Conservation (phyloP, 2,888 invertebrate genomes). For the Argyresthia goedartella region DNA sequence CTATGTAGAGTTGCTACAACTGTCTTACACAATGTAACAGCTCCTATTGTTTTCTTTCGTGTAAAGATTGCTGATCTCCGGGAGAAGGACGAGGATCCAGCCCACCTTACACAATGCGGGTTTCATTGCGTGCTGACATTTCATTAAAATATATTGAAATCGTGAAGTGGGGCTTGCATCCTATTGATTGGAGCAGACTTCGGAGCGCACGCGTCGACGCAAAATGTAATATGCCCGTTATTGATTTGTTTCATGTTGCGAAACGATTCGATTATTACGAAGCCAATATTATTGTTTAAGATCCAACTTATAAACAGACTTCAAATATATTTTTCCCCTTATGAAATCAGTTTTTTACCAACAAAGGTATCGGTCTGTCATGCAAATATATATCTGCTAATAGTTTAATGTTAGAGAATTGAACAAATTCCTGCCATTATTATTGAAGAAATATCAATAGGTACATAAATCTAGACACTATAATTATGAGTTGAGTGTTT, state of each 20-base stretch:
- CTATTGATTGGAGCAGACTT: constrained; percentile 52
- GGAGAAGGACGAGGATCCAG: constrained; percentile 27
- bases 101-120: constrained; percentile 47
- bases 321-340: too few species aligned
- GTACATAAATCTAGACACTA: too few species aligned
- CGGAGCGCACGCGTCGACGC: constrained; percentile 40
- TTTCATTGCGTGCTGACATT: constrained; percentile 64
- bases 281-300: constrained; percentile 4
- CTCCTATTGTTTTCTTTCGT: constrained; percentile 28
- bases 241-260: constrained; percentile 53
- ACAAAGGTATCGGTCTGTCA: too few species aligned
- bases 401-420: too few species aligned
- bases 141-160: constrained; percentile 68
- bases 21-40: too few species aligned
- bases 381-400: too few species aligned
- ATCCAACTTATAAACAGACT: too few species aligned
- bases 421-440: too few species aligned
- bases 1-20: too few species aligned
- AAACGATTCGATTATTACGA: constrained; percentile 20
- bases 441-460: too few species aligned
- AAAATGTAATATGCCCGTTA: constrained; percentile 30
- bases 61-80: constrained; percentile 22
- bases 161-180: constrained; percentile 63
- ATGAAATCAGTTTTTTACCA: too few species aligned
- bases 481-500: too few species aligned